These are phyloP conservation scores for Amiota communis DNA, from an alignment of 2,888 invertebrate species.

Conservation along the genomic window DNA sequence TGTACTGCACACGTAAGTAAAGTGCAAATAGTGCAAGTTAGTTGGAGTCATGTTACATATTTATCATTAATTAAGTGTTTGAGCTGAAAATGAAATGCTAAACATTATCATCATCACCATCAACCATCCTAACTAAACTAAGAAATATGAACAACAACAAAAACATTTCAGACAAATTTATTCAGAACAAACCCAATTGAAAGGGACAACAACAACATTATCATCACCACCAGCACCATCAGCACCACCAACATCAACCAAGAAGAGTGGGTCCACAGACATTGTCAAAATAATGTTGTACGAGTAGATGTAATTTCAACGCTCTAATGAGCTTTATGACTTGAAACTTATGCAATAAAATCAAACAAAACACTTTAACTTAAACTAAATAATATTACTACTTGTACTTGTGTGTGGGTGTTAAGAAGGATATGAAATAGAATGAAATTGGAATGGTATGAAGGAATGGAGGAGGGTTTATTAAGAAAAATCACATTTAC, in stretches of 20 bases:
- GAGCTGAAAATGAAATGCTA: conserved; percentile 10
- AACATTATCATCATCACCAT: not conserved
- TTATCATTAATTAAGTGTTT: conserved; percentile 29
- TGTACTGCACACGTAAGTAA: not conserved
- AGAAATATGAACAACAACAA: too few species aligned
- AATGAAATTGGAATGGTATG: too few species aligned
- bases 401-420: too few species aligned
- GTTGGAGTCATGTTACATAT: not conserved
- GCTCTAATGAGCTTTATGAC: conserved; percentile 65
- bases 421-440: too few species aligned
- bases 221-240: not conserved
- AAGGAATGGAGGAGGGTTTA: not conserved
- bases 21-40: conserved; percentile 2
- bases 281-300: conserved; percentile 48
- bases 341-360: conserved; percentile 58
- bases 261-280: too few species aligned
- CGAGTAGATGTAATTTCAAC: conserved; percentile 54
- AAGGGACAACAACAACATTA: not conserved
- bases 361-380: conserved; percentile 26
- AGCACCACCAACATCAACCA: not conserved
- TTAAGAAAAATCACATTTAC: conserved; percentile 1
- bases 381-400: not conserved
- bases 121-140: too few species aligned
- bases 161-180: too few species aligned
- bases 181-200: not conserved